A percentile compares a stretch with the other conserved stretches of the same genome.
These are phyloP conservation scores for Gallirallus australis DNA, from an alignment of 2,797 vertebrate genomes.

Conservation along the genomic window DNA sequence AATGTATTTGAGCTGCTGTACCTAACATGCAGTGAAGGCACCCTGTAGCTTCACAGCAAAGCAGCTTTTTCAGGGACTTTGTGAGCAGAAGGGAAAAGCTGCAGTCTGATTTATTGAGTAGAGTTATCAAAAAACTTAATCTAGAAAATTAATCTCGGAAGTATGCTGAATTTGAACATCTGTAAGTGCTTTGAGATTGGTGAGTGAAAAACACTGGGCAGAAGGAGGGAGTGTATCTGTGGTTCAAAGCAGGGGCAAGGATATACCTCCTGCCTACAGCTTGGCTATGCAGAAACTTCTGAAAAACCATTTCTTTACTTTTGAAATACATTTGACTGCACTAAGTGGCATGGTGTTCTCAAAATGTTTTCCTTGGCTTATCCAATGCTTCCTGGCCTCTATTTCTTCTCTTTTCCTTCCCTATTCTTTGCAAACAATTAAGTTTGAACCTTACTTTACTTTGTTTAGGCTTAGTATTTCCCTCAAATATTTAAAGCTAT, in stretches of 20 bases:
- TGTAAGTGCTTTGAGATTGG: constrained; percentile 52
- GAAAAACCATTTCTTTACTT: constrained; percentile 36
- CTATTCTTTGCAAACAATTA: constrained; percentile 47
- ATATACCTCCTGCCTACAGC: constrained; percentile 35
- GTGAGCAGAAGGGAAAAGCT: not conserved
- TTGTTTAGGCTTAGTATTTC: constrained; percentile 56
- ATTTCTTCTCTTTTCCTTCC: constrained; percentile 26
- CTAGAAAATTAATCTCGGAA: not conserved
- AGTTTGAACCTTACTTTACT: constrained; percentile 1
- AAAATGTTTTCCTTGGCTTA: constrained; percentile 64
- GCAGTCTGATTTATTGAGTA: not conserved
- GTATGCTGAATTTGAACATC: constrained; percentile 13
- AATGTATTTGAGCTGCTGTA: not conserved
- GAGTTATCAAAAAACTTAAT: constrained; percentile 45
- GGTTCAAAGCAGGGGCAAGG: constrained; percentile 45
- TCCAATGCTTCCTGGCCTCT: not conserved
- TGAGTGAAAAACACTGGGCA: constrained; percentile 38
- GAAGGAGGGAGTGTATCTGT: constrained; percentile 17
- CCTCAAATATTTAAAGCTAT: constrained; percentile 44
- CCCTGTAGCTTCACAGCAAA: not conserved
- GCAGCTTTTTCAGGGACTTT: not conserved
- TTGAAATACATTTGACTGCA: constrained; percentile 39
- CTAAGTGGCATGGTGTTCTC: constrained; percentile 29
- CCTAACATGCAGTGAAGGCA: not conserved
- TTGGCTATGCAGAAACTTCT: not conserved